Base-by-base conservation (phyloP, 92 coral and sea anemone species). In the Siderastrea siderea region DNA sequence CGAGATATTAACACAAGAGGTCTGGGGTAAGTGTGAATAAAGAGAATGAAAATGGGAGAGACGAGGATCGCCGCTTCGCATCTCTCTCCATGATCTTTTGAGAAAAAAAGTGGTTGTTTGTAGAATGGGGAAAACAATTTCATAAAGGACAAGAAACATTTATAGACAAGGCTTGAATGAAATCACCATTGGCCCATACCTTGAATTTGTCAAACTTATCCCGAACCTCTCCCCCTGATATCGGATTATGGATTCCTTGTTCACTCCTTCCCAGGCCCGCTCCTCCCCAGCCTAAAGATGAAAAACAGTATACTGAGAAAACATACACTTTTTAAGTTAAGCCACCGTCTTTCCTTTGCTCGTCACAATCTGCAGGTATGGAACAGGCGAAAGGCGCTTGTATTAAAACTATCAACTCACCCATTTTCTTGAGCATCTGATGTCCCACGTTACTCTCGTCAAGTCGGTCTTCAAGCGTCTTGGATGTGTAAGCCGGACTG, bases 391-490 rank as follows among this genome's bases (percentile, higher is more conserved):
- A 26, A 26, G 38, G 38, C 38, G 38, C 38, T 26, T 43, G 26
- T 43, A 14, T 3, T 7, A 16, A 77, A 52, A 53, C 38, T 5
- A 8, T 6, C 8, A 16, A 73, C 93, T 74, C 89, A 97, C 99
- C 98, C 98, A 97, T 97, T 90, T 95, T 97, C 96, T 93, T 97
- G 70, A 97, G 94, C 62, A 95, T 75, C 79, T 95, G 96, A 88
- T 97, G 99, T 16, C 99, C 99, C 44, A 97, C 98, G 68, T 97
- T 97, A 55, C 93, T 95, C 69, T 97, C 99, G 63, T 97, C 99
- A 11, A 97, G 91, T 74, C 96, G 89, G 7, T 95, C 88, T 6
- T 97, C 98, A 1, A 87, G 74, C 17, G 92, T 87, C 87, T 95
- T 95, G 10, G 91, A 59, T 60, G 85, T 80, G 53, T 87, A 95